Conservation (phyloP, 1,140 invertebrate species). For the Orchesella cincta region DNA sequence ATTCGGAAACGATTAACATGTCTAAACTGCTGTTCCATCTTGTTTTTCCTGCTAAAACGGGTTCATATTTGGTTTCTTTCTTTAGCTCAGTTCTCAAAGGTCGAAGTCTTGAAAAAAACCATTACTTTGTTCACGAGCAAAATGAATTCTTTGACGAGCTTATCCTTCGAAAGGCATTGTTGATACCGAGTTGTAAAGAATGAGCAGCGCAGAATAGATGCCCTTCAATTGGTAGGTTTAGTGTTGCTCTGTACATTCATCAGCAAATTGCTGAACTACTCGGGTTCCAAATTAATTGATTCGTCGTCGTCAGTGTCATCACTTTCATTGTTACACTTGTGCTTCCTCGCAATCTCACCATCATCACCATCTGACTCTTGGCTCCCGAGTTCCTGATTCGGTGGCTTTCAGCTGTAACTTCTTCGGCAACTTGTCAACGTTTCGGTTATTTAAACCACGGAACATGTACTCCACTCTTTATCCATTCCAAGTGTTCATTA, state of each 20-base stretch:
- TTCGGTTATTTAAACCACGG: too few relatives aligned
- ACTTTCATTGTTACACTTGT: not conserved
- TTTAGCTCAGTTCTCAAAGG: conserved; percentile 18
- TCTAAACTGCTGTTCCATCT: conserved; percentile 21
- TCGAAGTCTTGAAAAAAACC: conserved; percentile 27
- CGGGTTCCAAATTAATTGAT: not conserved
- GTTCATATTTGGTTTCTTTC: not conserved
- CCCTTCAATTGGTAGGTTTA: not conserved
- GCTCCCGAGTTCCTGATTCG: not conserved
- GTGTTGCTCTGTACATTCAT: not conserved
- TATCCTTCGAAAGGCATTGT: not conserved
- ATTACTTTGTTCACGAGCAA: not conserved
- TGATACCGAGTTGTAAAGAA: not conserved
- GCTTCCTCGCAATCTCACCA: not conserved
- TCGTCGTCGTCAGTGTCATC: not conserved
- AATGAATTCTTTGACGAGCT: not conserved
- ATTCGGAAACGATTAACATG: too few relatives aligned
- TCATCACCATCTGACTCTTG: not conserved
- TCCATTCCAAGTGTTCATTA: not conserved
- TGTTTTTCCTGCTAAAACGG: not conserved
- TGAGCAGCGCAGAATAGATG: not conserved
- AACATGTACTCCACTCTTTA: not conserved
- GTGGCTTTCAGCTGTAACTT: not conserved
- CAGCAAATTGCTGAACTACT: not conserved
- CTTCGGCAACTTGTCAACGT: not conserved